Conservation (phyloP, 2,113 vertebrate genomes). For the Laticauda colubrina region DNA sequence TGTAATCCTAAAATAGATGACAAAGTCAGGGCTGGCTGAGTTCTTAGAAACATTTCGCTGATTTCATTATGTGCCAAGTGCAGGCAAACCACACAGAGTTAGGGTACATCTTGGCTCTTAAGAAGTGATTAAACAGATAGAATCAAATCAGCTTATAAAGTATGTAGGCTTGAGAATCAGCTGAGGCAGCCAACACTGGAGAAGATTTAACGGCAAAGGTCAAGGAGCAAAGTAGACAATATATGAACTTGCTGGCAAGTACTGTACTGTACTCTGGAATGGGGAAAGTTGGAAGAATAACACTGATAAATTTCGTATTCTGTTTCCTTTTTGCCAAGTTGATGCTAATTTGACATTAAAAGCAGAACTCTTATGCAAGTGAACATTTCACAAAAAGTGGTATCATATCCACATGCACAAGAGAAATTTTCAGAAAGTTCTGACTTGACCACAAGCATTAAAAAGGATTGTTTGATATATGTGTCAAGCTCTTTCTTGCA, state of each 20-base stretch:
- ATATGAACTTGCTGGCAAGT: background rate
- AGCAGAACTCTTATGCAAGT: background rate
- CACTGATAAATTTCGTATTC: background rate
- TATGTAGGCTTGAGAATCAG: background rate
- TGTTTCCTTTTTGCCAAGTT: background rate
- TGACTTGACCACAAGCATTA: background rate
- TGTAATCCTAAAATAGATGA: slow-evolving; percentile 82
- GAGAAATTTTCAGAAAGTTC: background rate
- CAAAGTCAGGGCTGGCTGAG: slow-evolving; percentile 35
- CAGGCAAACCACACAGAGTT: background rate
- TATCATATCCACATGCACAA: background rate
- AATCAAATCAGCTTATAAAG: background rate
- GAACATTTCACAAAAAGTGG: background rate
- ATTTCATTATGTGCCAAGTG: slow-evolving; percentile 21
- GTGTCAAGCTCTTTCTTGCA: background rate
- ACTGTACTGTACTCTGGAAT: background rate
- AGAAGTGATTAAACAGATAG: background rate
- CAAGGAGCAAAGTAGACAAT: background rate
- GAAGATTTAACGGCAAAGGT: slow-evolving; percentile 1
- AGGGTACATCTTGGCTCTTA: background rate
- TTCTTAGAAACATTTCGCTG: slow-evolving; percentile 31
- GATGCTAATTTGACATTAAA: background rate
- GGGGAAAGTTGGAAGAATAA: background rate
- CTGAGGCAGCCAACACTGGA: background rate
- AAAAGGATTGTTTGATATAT: background rate